phyloP scores from a whole-genome alignment of 2,888 invertebrate genomes.

The Coleophora deauratella region DNA sequence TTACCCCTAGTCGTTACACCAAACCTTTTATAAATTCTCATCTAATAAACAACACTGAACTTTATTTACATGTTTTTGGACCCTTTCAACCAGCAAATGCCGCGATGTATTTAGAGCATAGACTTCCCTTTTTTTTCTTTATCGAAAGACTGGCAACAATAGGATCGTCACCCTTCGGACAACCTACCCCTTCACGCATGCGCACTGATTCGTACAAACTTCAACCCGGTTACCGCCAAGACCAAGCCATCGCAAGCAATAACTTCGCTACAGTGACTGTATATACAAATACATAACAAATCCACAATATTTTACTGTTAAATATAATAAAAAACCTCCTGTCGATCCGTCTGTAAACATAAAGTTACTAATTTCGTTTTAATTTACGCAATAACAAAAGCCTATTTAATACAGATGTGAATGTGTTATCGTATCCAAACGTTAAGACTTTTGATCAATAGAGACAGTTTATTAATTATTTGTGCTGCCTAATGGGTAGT shows the following conservation, averaged over 20 bases:
- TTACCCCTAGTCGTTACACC: conserved; percentile 16
- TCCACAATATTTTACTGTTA: conserved; percentile 45
- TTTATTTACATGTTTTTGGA: conserved; percentile 30
- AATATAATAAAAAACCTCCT: conserved; percentile 50
- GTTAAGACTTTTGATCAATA: conserved; percentile 61
- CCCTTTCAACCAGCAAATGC: too few species aligned
- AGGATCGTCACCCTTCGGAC: conserved; percentile 44
- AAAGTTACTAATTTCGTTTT: conserved; percentile 8
- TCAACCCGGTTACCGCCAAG: conserved; percentile 34
- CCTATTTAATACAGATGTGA: conserved; percentile 10
- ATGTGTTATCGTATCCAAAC: conserved; percentile 1
- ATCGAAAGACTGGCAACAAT: conserved; percentile 57
- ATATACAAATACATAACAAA: conserved; percentile 59
- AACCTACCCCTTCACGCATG: conserved; percentile 64
- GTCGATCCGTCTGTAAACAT: conserved; percentile 52
- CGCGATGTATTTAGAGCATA: too few species aligned
- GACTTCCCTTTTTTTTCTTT: conserved; percentile 28
- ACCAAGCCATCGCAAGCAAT: conserved; percentile 54
- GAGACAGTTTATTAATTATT: conserved; percentile 63
- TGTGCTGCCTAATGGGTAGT: conserved; percentile 53
- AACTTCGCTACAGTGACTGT: conserved; percentile 63
- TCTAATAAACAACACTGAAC: conserved; percentile 25
- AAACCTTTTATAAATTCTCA: conserved; percentile 1
- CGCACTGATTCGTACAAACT: conserved; percentile 41
- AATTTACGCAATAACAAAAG: conserved; percentile 1